Base-by-base conservation (phyloP, 2,113 vertebrate genomes). In the Tenrec ecaudatus region DNA sequence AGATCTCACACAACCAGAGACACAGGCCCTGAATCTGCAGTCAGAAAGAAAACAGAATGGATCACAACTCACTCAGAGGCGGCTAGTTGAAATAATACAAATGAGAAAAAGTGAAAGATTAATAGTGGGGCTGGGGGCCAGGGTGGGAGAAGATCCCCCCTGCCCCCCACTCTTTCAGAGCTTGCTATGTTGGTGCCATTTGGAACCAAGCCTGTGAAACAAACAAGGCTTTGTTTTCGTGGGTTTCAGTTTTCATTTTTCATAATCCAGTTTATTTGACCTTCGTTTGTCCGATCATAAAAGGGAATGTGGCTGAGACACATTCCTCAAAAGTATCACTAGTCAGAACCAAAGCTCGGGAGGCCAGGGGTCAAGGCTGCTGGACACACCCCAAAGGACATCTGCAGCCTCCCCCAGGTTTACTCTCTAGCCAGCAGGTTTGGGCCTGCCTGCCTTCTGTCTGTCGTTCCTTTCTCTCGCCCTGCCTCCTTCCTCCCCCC, bases 201-300 rank as follows among this genome's bases (percentile, higher is more conserved):
- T 96, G 92, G 96, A 95, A 73, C 4, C 6, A 57, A 92, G 83
- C 73, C 29, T 0, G 1, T 38, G 29, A 84, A 53, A 82, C 20
- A 90, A 95, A 87, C 64, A 81, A 23, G 36, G 57, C 47, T 95
- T 86, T 93, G 75, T 69, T 92, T 95, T 82, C 92, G 88, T 76
- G 75, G 66, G 80, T 90, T 94, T 96, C 25, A 53, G 76, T 92
- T 95, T 96, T 92, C 83, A 86, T 89, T 97, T 96, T 96, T 97
- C 93, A 95, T 71, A 60, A 94, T 86, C 57, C 90, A 14, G 77
- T 96, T 96, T 90, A 90, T 94, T 93, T 95, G 95, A 91, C 82
- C 92, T 95, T 94, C 93, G 93, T 93, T 94, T 94, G 93, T 93
- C 90, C 96, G 80, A 95, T 89, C 93, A 90, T 75, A 73, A 87